A percentile compares a stretch with the other conserved stretches of the same genome.
These are phyloP conservation scores for Todiramphus chloris DNA, from an alignment of 2,113 vertebrate species.

Conservation along the genomic window DNA sequence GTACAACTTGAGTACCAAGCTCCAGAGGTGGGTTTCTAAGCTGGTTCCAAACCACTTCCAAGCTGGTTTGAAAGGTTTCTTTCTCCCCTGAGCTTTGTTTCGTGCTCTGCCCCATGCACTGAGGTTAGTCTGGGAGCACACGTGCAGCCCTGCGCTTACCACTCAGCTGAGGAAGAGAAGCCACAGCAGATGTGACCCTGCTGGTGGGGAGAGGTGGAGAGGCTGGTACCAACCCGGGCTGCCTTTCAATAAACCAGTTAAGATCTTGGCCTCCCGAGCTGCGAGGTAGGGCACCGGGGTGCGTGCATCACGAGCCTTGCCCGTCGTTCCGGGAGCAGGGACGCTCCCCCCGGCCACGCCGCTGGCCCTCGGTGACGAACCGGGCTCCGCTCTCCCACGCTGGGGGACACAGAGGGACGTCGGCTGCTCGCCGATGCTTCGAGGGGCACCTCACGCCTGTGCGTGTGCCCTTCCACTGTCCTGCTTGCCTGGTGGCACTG, in stretches of 20 bases:
- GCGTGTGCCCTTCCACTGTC: background rate
- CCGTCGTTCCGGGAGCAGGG: background rate
- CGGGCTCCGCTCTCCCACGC: rapidly evolving
- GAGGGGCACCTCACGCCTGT: background rate
- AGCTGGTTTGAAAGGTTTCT: background rate
- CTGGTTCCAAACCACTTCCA: rapidly evolving
- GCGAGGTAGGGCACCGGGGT: background rate
- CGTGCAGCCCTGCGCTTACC: rapidly evolving
- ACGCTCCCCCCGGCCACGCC: rapidly evolving
- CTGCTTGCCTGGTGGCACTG: background rate
- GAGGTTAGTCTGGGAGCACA: background rate
- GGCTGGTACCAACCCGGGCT: background rate
- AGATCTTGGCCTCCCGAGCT: background rate
- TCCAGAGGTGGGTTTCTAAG: background rate
- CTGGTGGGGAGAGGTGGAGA: background rate
- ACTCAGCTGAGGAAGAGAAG: background rate
- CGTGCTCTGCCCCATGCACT: background rate
- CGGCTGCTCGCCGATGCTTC: background rate
- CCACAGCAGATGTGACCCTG: rapidly evolving
- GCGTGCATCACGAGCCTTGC: rapidly evolving
- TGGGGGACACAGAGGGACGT: background rate
- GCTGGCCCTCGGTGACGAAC: background rate
- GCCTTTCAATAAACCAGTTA: background rate
- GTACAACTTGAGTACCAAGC: rapidly evolving
- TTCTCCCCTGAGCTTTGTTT: background rate